Evolutionary conservation across 2,888 invertebrate genomes (phyloP).

Genomic region (Drosophila diplacantha): DNA sequence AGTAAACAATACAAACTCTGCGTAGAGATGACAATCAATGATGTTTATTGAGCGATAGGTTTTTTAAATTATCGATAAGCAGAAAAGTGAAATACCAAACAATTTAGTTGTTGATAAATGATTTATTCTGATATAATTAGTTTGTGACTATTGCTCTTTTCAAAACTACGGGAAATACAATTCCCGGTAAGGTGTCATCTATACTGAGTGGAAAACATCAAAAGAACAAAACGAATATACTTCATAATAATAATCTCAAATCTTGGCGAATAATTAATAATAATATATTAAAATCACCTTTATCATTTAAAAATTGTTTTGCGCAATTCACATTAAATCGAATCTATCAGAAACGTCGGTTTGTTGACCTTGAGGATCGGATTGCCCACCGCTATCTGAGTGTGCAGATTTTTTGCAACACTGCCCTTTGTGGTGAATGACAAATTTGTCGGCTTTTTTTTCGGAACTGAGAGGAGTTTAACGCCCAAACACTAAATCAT

Average conservation of each 20-base stretch:
- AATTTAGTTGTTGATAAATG: neutral
- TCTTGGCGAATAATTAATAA: too few species aligned
- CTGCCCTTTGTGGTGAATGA: constrained; percentile 19
- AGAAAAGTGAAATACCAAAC: neutral
- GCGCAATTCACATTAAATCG: neutral
- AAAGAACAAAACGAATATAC: neutral
- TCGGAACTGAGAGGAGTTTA: neutral
- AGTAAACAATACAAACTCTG: constrained; percentile 1
- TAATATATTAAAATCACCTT: neutral
- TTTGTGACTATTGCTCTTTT: neutral
- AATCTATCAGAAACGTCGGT: constrained; percentile 1
- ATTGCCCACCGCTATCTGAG: constrained; percentile 17
- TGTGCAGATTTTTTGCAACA: constrained; percentile 29
- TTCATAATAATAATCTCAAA: neutral
- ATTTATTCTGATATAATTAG: neutral
- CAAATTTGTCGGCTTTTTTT: constrained; percentile 7
- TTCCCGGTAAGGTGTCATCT: neutral
- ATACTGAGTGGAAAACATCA: neutral
- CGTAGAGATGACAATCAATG: constrained; percentile 5
- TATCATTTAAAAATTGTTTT: neutral
- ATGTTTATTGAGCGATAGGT: neutral
- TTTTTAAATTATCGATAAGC: constrained; percentile 5
- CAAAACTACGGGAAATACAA: neutral
- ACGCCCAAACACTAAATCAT: constrained; percentile 37
- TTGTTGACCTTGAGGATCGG: constrained; percentile 11